phyloP scores from a whole-genome alignment of 2,888 invertebrate species.

The Formica aserva region DNA sequence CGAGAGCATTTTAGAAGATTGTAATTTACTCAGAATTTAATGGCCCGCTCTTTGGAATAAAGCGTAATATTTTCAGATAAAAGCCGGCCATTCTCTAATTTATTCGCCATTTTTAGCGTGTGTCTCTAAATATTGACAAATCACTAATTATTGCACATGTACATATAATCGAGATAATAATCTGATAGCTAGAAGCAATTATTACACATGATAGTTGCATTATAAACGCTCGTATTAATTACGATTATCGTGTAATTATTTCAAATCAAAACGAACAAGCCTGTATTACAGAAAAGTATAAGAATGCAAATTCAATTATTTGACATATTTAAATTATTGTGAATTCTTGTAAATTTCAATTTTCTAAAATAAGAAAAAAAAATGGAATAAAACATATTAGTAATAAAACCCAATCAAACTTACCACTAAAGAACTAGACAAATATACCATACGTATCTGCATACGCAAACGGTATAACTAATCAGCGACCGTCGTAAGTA shows the following conservation, averaged over 20 bases:
- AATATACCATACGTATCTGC: constrained; percentile 1
- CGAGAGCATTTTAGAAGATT: constrained; percentile 24
- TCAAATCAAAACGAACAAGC: neutral
- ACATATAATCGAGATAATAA: neutral
- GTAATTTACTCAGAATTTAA: constrained; percentile 43
- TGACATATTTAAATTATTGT: too few relatives aligned
- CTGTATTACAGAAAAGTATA: neutral
- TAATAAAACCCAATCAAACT: neutral
- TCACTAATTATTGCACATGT: constrained; percentile 3
- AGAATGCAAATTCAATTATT: neutral
- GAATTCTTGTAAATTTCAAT: neutral
- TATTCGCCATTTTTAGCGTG: constrained; percentile 14
- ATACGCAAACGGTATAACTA: constrained; percentile 38
- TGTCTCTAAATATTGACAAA: constrained; percentile 40
- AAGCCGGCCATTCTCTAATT: constrained; percentile 28
- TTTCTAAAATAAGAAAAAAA: neutral
- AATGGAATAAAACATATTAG: neutral
- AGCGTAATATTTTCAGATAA: constrained; percentile 17
- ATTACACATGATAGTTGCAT: constrained; percentile 6
- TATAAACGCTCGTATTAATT: constrained; percentile 4
- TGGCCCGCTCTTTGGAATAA: constrained; percentile 6
- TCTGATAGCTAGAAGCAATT: neutral
- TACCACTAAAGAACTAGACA: neutral
- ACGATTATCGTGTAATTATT: neutral
- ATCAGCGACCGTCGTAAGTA: constrained; percentile 53